Percentiles rank a stretch among this genome's conserved stretches.
Evolutionary conservation across 2,113 vertebrate species (phyloP).

Genomic region (Circaetus cinerascens): DNA sequence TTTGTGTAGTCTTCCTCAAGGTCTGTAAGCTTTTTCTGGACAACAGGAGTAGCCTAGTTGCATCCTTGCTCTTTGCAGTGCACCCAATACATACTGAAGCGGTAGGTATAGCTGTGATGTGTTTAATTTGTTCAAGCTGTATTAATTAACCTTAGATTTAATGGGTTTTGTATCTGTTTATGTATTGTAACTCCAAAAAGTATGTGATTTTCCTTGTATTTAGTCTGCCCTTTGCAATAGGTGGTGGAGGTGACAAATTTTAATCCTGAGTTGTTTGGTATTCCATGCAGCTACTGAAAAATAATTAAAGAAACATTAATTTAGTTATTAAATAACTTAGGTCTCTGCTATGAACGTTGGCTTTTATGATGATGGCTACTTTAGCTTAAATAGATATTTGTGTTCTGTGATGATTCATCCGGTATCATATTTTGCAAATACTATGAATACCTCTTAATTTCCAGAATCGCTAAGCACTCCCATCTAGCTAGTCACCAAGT

Average conservation of each 20-base stretch:
- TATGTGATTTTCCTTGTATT: background rate
- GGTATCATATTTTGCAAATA: background rate
- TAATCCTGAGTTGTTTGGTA: background rate
- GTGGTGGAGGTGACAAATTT: background rate
- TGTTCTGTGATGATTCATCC: background rate
- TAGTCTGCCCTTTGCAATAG: background rate
- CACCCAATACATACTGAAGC: slow-evolving; percentile 97
- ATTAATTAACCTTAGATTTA: background rate
- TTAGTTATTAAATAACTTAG: background rate
- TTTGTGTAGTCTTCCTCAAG: slow-evolving; percentile 90
- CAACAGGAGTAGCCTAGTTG: slow-evolving; percentile 81
- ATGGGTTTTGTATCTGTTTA: fast-evolving
- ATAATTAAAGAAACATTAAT: background rate
- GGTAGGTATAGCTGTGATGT: slow-evolving; percentile 77
- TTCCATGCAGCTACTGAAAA: background rate
- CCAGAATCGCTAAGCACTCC: background rate
- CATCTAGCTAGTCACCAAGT: background rate
- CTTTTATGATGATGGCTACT: background rate
- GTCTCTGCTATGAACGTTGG: background rate
- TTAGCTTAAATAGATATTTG: background rate
- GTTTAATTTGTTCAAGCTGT: background rate
- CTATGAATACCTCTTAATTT: background rate
- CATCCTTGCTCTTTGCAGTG: slow-evolving; percentile 91
- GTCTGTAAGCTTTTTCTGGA: slow-evolving; percentile 92
- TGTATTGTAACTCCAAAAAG: background rate